Evolutionary conservation across 1,140 invertebrate species (phyloP), one percentile per base, ranked within the genome.

Genomic region (Aphelenchoides avenae): DNA sequence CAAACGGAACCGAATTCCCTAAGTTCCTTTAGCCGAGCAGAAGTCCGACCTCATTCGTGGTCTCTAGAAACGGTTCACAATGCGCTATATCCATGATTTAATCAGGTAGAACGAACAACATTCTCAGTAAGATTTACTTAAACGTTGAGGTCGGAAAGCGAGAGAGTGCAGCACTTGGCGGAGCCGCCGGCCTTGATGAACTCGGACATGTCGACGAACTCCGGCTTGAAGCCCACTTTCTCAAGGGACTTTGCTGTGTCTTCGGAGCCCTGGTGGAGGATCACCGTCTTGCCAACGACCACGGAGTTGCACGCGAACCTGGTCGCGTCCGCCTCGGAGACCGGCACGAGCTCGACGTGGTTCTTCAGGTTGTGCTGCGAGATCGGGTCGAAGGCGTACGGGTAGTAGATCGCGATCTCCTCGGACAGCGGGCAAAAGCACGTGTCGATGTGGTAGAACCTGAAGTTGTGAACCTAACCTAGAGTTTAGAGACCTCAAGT

Each of bases 391-490:
- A 75, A 75, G 5, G 73, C 73, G 36, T 77, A 53, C 1, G 73
- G 73, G 41, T 73, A 75, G 29, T 66, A 77, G 30, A 75, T 52
- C 1, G 75, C 73, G 2, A 74, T 13, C 27, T 77, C 62, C 7
- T 66, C 64, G 44, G 50, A 67, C 3, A 75, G 50, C 29, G 73
- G 73, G 41, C 73, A 75, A 52, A 75, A 77, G 31, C 72, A 75
- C 1, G 72, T 75, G 57, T 75, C 74, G 34, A 75, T 75, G 42
- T 75, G 74, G 43, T 75, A 77, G 52, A 75, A 75, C 22, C 72
- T 73, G 41, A 29, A 61, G 66, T n/a, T n/a, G n/a, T n/a, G n/a
- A n/a, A n/a, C n/a, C n/a, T n/a, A n/a, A n/a, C n/a, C n/a, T n/a
- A 41, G 36, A 37, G 22, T 68, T 11, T 1, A 51, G 1, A 20